Percentiles rank a stretch among this genome's conserved stretches.
phyloP scores from a whole-genome alignment of 2,113 vertebrate genomes.

The Nesogale talazaci region DNA sequence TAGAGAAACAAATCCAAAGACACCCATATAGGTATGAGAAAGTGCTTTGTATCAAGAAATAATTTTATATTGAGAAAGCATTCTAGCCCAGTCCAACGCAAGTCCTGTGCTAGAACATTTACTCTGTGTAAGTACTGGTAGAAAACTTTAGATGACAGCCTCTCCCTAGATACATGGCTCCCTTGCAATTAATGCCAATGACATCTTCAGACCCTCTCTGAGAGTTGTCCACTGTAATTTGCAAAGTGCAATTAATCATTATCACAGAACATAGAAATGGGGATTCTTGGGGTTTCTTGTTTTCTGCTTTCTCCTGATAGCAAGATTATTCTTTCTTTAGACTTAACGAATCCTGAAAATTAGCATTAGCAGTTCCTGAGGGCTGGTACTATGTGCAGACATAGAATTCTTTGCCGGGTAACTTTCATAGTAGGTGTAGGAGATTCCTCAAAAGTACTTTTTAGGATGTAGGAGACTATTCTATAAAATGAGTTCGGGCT shows the following conservation, averaged over 20 bases:
- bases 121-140: neutral
- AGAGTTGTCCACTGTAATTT: neutral
- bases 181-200: neutral
- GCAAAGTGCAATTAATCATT: neutral
- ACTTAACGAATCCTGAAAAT: neutral
- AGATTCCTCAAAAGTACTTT: neutral
- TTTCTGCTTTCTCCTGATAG: constrained; percentile 36
- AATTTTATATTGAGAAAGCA: too few species aligned
- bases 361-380: neutral
- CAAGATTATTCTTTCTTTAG: neutral
- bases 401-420: neutral
- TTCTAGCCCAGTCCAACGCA: too few species aligned
- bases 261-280: neutral
- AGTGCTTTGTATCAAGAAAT: too few species aligned
- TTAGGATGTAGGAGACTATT: neutral
- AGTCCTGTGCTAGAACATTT: neutral
- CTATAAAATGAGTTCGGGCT: neutral
- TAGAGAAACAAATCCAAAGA: too few species aligned
- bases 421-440: neutral
- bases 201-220: neutral
- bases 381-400: neutral
- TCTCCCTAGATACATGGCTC: neutral
- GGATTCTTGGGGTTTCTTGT: neutral
- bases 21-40: too few species aligned
- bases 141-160: neutral